A percentile compares a stretch with the other conserved stretches of the same genome.
Conservation (phyloP, 2,113 vertebrate genomes). For the Gavialis gangeticus region DNA sequence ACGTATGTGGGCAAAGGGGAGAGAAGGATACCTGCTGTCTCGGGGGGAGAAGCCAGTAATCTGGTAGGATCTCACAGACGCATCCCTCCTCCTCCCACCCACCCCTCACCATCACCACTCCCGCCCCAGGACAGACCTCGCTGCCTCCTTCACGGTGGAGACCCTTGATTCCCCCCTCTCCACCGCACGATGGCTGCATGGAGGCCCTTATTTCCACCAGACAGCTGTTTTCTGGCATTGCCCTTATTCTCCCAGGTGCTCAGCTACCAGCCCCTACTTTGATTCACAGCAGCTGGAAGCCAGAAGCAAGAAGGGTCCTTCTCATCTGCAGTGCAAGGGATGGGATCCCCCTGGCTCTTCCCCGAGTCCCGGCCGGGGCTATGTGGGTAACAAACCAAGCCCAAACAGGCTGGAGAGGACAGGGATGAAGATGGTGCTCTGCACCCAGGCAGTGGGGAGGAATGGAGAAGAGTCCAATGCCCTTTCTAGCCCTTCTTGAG, state of each 20-base stretch:
- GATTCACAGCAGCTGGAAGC: background rate
- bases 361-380: background rate
- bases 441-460: background rate
- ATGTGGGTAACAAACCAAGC: no score
- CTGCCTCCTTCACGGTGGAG: background rate
- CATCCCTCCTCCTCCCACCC: no score
- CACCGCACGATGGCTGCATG: fast-evolving
- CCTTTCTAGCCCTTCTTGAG: background rate
- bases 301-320: background rate
- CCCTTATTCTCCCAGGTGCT: no score
- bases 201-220: background rate
- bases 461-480: background rate
- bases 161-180: no score
- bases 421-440: background rate
- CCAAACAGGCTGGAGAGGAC: no score
- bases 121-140: background rate
- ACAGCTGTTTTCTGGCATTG: background rate
- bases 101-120: background rate
- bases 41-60: no score
- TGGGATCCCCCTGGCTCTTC: background rate
- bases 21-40: background rate
- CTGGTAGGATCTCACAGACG: no score
- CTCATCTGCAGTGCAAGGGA: background rate
- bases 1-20: no score
- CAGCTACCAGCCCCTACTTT: background rate